A percentile compares a stretch with the other conserved stretches of the same genome.
These are phyloP conservation scores for Fulica atra DNA, from an alignment of 2,113 vertebrate genomes.

Conservation along the genomic window DNA sequence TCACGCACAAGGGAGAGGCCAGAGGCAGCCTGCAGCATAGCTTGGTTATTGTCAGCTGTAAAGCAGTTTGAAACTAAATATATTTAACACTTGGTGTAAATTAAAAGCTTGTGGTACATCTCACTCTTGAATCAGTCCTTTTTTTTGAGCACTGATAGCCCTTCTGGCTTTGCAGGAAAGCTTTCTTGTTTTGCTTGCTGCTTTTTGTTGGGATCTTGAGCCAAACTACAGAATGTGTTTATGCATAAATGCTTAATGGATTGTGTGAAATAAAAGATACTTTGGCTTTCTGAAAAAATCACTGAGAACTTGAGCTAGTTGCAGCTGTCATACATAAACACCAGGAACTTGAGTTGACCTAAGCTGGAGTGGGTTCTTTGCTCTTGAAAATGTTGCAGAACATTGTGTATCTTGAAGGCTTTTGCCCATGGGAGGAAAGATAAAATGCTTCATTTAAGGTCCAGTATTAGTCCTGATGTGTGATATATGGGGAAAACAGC, in stretches of 20 bases:
- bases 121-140: background rate
- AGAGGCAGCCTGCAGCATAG: background rate
- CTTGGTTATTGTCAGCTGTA: background rate
- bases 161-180: background rate
- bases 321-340: background rate
- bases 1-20: background rate
- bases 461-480: background rate
- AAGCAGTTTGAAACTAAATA: background rate
- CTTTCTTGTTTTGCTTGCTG: conserved; percentile 7
- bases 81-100: background rate
- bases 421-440: background rate
- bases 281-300: background rate
- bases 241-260: background rate
- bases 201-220: background rate
- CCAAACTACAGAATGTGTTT: background rate
- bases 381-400: background rate
- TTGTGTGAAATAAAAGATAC: background rate
- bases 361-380: background rate
- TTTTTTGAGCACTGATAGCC: background rate
- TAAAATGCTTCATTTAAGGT: background rate
- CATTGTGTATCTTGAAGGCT: background rate
- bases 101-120: background rate
- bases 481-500: background rate
- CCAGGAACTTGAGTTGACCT: background rate
- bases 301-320: background rate